phyloP scores from a whole-genome alignment of 2,888 invertebrate genomes.

The Limnephilus marmoratus region DNA sequence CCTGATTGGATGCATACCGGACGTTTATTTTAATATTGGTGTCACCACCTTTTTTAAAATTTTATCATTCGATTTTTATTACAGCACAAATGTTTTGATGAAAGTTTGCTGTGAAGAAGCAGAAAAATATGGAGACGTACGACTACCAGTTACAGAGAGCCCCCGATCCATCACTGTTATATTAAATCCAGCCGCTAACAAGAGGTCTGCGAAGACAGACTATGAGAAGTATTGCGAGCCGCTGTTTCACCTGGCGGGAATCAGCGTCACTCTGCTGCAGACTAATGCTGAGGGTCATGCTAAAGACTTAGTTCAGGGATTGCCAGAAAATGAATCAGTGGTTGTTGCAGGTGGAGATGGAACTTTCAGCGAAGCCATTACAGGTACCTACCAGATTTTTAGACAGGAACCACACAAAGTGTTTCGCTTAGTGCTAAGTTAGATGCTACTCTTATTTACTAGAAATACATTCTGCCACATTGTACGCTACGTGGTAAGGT shows the following conservation, averaged over 20 bases:
- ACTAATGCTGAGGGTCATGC: constrained; percentile 95
- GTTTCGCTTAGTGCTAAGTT: no score
- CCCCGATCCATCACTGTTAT: constrained; percentile 90
- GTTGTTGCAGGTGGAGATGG: constrained; percentile 97
- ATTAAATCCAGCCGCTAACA: constrained; percentile 93
- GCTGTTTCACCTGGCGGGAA: constrained; percentile 92
- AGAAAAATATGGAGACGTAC: constrained; percentile 82
- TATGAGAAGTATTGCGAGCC: constrained; percentile 97
- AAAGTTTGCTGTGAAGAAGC: constrained; percentile 88
- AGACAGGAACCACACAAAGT: no score
- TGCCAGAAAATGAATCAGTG: constrained; percentile 89
- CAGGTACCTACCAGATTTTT: constrained; percentile 72
- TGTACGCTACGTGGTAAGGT: no score
- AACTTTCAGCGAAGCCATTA: constrained; percentile 91
- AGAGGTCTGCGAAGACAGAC: constrained; percentile 81
- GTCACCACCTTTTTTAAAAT: no score
- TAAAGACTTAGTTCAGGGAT: constrained; percentile 85
- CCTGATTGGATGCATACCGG: no score
- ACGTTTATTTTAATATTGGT: no score
- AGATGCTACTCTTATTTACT: no score
- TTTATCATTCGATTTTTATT: constrained; percentile 64
- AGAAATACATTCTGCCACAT: no score
- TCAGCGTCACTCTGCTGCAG: constrained; percentile 84
- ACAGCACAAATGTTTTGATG: constrained; percentile 88
- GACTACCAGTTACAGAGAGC: constrained; percentile 78